Percentiles rank a stretch among this genome's conserved stretches.
Evolutionary conservation across 1,140 invertebrate species (phyloP).

Genomic region (Drosophila kurseongensis): DNA sequence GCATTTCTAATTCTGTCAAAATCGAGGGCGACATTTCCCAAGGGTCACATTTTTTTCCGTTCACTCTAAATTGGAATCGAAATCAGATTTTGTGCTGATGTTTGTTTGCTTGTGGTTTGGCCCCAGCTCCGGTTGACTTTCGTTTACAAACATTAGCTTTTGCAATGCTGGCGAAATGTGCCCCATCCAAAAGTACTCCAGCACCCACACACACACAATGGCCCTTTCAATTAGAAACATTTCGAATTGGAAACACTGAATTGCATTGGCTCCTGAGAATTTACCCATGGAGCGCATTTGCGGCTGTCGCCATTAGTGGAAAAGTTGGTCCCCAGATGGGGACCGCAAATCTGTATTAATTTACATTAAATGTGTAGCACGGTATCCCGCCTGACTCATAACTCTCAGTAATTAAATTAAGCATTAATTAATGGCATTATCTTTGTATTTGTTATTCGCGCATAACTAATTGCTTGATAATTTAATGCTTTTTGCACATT

Average conservation of each 20-base stretch:
- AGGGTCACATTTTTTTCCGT: constrained; percentile 44
- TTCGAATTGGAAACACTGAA: constrained; percentile 34
- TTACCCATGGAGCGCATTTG: constrained; percentile 20
- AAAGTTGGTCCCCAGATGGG: constrained; percentile 23
- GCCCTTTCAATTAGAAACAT: constrained; percentile 64
- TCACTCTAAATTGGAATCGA: constrained; percentile 50
- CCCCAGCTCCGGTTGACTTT: constrained; percentile 37
- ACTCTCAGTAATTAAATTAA: constrained; percentile 43
- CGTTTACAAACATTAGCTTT: constrained; percentile 31
- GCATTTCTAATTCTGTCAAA: constrained; percentile 61
- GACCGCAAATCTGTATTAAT: constrained; percentile 26
- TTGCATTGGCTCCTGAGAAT: constrained; percentile 36
- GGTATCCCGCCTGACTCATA: constrained; percentile 22
- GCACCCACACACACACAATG: background rate
- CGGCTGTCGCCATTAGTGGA: constrained; percentile 28
- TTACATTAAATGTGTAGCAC: constrained; percentile 25
- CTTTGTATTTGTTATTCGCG: constrained; percentile 6
- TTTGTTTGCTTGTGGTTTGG: constrained; percentile 23
- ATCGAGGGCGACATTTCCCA: constrained; percentile 50
- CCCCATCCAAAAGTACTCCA: constrained; percentile 3
- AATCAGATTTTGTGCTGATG: constrained; percentile 49
- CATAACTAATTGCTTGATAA: constrained; percentile 27
- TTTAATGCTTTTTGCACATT: constrained; percentile 26
- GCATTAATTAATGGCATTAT: constrained; percentile 36
- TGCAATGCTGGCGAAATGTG: constrained; percentile 30